Evolutionary conservation across 53 echinoderm and acorn worm species (phyloP), one percentile per base, ranked within the genome.

Genomic region (Stichopus horrens): DNA sequence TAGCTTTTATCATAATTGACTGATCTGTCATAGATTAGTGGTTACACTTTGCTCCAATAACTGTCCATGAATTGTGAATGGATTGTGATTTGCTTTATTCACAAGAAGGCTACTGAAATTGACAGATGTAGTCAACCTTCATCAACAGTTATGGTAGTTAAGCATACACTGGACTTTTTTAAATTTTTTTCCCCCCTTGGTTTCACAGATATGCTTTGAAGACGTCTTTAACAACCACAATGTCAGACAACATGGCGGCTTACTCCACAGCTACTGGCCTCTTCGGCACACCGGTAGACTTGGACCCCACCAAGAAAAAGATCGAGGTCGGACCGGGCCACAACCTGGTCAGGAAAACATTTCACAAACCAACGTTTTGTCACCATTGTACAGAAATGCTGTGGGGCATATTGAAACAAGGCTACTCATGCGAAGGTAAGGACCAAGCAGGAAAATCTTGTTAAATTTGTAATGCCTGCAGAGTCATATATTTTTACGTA

Each of bases 331-430:
- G 91, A 66, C 94, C 94, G 55, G 93, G 95, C 5, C 97, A 97
- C 77, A 89, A 93, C 22, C 91, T 97, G 88, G 92, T 90, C 88
- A 92, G 92, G 89, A 97, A 97, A 91, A 92, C 94, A 58, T 97
- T 97, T 88, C 97, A 97, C 89, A 94, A 94, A 83, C 97, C 95
- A 16, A 97, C 97, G 22, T 97, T 92, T 79, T 97, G 97, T 79
- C 97, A 97, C 54, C 97, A 97, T 79, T 97, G 97, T 77, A 97
- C 97, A 79, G 97, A 97, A 73, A 95, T 97, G 95, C 86, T 97
- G 89, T 97, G 97, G 97, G 97, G 97, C 53, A 79, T 97, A 53
- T 91, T 95, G 82, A 92, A 92, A 13, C 97, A 97, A 83, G 97
- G 97, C 51, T 94, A 91, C 89, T 95, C 94, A 37, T 97, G 97